A percentile compares a stretch with the other conserved stretches of the same genome.
Evolutionary conservation across 2,797 vertebrate genomes (phyloP).

Genomic region (Petrocephalus sullivani): DNA sequence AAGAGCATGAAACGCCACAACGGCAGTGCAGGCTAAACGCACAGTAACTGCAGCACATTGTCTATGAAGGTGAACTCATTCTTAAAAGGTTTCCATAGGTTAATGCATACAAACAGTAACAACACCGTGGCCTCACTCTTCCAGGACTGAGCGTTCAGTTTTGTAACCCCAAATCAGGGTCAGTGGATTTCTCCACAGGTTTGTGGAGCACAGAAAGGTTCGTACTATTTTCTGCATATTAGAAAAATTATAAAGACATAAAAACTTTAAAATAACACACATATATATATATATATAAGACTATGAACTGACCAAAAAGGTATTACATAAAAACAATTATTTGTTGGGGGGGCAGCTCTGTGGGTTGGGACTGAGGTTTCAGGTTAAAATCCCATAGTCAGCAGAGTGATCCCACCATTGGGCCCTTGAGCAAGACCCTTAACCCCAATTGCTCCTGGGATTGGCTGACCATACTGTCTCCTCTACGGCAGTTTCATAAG

Average conservation of each 20-base stretch:
- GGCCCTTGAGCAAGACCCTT: too few relatives aligned
- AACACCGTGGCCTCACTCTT: not conserved
- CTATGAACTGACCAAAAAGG: not conserved
- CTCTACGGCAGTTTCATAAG: too few relatives aligned
- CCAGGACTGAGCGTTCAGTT: not conserved
- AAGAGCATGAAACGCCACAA: constrained; percentile 28
- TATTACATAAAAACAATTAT: not conserved
- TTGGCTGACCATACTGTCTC: too few relatives aligned
- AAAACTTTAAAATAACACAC: not conserved
- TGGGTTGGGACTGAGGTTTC: not conserved
- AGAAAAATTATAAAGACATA: not conserved
- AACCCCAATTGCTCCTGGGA: not conserved
- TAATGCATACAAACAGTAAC: not conserved
- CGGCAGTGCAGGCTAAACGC: not conserved
- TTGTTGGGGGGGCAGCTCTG: not conserved
- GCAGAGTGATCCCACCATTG: too few relatives aligned
- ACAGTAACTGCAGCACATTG: not conserved
- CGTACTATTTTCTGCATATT: not conserved
- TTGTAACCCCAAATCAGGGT: not conserved
- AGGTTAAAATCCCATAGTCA: not conserved
- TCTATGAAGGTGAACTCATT: not conserved
- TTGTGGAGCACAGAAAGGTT: not conserved
- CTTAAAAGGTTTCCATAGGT: not conserved
- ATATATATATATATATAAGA: not conserved
- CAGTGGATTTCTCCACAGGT: not conserved